Base-by-base conservation (phyloP, 2,797 vertebrate species). In the Onychomys torridus region DNA sequence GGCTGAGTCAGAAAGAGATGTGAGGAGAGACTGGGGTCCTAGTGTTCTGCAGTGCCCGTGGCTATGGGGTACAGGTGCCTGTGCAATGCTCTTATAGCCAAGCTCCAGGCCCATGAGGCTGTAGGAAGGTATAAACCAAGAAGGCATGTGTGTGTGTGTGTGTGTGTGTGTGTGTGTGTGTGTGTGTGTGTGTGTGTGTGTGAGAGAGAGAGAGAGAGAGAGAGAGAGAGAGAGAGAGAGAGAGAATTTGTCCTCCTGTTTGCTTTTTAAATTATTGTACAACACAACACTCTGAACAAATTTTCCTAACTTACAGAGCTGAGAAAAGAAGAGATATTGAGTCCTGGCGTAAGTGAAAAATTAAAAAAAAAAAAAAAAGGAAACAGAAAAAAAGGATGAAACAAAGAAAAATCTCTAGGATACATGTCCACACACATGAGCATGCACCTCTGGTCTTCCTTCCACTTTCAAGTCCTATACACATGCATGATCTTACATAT, bases 261-360 rank as follows among this genome's bases (percentile, higher is more conserved):
- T 14, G 23, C 90, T 79, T 81, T 97, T 92, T 97, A 91, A 96
- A 91, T 94, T 81, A 96, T 86, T 19, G 90, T 83, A 97, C 87
- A 95, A 93, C 97, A 93, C 82, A 76, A 78, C 97, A 95, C 97
- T 97, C 91, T 46, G 79, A 0, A 5, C 95, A 95, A 97, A 94
- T 95, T 85, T 97, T 97, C 90, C 95, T 27, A 96, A 84, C 93
- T 98, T 40, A 55, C 13, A 79, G 97, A 92, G 95, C 98, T 90
- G 89, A 93, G 85, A 95, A 61, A 55, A 98, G 99, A 98, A 98
- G 98, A 98, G 95, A 98, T 98, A 99, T 99, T 98, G 99, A 99
- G 99, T 97, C 97, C 96, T 98, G 97, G 98, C 88, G 98, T 79
- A 96, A 93, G 98, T 97, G 98, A 98, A 34, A 78, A 78, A 19